These are phyloP conservation scores for Lutjanus campechanus DNA, from an alignment of 2,797 vertebrate genomes.

Conservation along the genomic window DNA sequence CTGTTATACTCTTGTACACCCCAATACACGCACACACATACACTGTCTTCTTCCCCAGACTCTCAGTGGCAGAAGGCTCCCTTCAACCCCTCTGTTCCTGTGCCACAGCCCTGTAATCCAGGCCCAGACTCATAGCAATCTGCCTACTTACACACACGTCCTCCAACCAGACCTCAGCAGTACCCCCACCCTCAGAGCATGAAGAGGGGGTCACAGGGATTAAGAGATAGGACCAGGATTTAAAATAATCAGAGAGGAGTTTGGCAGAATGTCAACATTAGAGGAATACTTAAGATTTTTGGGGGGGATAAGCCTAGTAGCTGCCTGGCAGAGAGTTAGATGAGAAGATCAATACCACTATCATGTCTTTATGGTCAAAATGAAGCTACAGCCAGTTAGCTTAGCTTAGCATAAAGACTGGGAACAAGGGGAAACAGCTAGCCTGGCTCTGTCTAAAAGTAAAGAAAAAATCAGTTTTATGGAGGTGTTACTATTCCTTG, in stretches of 20 bases:
- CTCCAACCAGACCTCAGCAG: constrained; percentile 16
- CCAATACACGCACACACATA: constrained; percentile 21
- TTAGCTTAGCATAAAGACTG: constrained; percentile 6
- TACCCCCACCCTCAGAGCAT: constrained; percentile 23
- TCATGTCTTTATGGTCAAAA: not conserved
- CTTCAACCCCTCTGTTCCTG: constrained; percentile 48
- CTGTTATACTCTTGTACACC: constrained; percentile 11
- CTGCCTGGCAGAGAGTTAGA: not conserved
- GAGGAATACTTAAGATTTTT: not conserved
- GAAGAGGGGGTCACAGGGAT: constrained; percentile 35
- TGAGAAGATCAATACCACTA: not conserved
- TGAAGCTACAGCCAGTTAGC: too few relatives aligned
- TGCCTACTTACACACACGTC: constrained; percentile 47
- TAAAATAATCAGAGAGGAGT: constrained; percentile 25
- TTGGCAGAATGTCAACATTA: constrained; percentile 4
- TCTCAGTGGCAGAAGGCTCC: constrained; percentile 69
- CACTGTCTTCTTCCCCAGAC: constrained; percentile 30
- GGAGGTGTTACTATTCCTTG: too few relatives aligned
- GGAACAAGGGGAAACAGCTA: not conserved
- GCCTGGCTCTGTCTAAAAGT: not conserved
- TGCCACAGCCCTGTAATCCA: constrained; percentile 70
- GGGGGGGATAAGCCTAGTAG: not conserved
- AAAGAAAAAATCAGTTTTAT: not conserved
- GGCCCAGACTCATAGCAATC: constrained; percentile 66
- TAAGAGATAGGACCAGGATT: constrained; percentile 42